These are phyloP conservation scores for Trachelus stipa DNA, from an alignment of 2,888 invertebrate species.

Conservation along the genomic window DNA sequence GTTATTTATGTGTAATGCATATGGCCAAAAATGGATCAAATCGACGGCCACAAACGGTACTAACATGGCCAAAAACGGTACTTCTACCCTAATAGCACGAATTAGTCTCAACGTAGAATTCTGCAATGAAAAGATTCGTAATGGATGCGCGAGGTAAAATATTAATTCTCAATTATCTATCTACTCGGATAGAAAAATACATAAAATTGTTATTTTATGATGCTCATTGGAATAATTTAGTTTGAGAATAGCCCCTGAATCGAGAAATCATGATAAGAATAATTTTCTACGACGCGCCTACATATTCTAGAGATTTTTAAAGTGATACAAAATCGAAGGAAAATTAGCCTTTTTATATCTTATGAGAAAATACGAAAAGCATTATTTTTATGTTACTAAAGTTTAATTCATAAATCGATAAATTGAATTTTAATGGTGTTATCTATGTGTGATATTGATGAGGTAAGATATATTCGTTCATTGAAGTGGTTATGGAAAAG, in stretches of 20 bases:
- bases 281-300: neutral
- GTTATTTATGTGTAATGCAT: no score
- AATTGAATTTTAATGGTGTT: neutral
- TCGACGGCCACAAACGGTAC: no score
- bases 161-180: neutral
- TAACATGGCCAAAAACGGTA: no score
- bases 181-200: neutral
- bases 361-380: neutral
- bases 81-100: no score
- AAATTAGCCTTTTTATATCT: neutral
- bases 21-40: no score
- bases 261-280: neutral
- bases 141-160: neutral
- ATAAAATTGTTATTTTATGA: neutral
- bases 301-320: neutral
- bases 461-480: neutral
- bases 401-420: neutral
- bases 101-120: no score
- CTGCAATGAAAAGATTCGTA: no score
- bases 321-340: neutral
- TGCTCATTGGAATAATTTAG: neutral
- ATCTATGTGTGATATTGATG: neutral
- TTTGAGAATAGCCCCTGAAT: neutral
- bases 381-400: neutral
- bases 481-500: neutral